Evolutionary conservation across 2,113 vertebrate genomes (phyloP), one percentile per base, ranked within the genome.

Genomic region (Sorex fumeus): DNA sequence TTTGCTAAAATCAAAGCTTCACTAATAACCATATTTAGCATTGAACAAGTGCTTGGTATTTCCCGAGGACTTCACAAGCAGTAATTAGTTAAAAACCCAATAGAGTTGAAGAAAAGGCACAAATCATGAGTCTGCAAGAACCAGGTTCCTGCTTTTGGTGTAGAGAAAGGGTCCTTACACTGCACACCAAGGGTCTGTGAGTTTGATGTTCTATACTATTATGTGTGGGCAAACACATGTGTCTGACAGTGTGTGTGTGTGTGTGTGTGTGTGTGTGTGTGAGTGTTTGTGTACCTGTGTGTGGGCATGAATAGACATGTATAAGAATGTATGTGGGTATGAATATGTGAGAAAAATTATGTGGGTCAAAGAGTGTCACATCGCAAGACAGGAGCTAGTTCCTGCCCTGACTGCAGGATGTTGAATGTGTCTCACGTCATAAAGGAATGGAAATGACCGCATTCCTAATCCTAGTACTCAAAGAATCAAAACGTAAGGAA

Each of bases 401-500:
- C 1, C 40, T 18, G 21, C 57, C 60, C n/a, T 30, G 75, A 62
- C 47, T 50, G 82, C 95, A 92, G 67, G 57, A 99, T 99, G 98
- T 98, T 99, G 97, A 99, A 97, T 98, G 98, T 98, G 11, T 98
- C 99, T 85, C 99, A 99, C 97, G 98, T 98, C 0, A 98, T 99
- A 85, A 77, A 99, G 98, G 25, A 16, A 97, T 99, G 40, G 99
- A 99, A 4, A 98, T 99, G 96, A 98, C 99, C 1, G 98, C 98
- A 97, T 98, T 98, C 30, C 97, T 99, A 76, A 99, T 98, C 0
- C 98, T 98, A 0, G 98, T 99, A 23, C 93, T 99, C 70, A 99
- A 99, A 98, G 98, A 99, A 82, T 99, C 99, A 0, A 99, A 99
- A 88, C 99, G 99, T 97, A 99, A 99, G 94, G 98, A 99, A 98